Evolutionary conservation across 2,113 vertebrate genomes (phyloP).

Genomic region (Halichoeres trimaculatus): DNA sequence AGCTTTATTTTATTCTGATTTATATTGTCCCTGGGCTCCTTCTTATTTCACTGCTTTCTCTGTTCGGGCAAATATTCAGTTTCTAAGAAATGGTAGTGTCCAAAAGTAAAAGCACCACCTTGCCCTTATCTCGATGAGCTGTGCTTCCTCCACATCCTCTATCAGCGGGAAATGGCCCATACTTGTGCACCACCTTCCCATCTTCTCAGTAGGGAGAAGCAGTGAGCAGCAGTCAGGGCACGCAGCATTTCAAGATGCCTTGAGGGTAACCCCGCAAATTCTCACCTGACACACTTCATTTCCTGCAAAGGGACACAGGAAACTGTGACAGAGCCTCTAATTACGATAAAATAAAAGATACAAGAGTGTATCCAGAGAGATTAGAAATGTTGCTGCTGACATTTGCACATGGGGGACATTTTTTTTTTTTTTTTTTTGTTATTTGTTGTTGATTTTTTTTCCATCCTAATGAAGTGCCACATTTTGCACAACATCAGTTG

Average conservation of each 20-base stretch:
- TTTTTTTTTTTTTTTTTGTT: not conserved
- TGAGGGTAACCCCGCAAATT: constrained; percentile 4
- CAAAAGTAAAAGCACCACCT: constrained; percentile 13
- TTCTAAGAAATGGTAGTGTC: constrained; percentile 9
- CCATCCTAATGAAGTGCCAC: constrained; percentile 34
- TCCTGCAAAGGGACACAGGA: not conserved
- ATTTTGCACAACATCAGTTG: constrained; percentile 52
- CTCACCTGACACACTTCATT: constrained; percentile 40
- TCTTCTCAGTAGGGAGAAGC: constrained; percentile 14
- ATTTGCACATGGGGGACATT: constrained; percentile 25
- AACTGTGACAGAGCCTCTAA: constrained; percentile 47
- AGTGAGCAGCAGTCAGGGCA: not conserved
- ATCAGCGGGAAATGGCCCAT: constrained; percentile 16
- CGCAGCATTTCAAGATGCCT: constrained; percentile 21
- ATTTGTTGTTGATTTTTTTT: constrained; percentile 17
- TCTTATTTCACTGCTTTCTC: not conserved
- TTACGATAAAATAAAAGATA: constrained; percentile 11
- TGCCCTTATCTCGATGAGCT: constrained; percentile 1
- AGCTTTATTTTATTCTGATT: constrained; percentile 1
- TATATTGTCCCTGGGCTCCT: not conserved
- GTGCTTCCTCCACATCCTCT: constrained; percentile 4
- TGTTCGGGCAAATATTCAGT: not conserved
- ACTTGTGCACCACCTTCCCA: not conserved
- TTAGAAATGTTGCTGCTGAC: constrained; percentile 40
- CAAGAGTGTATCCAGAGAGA: constrained; percentile 18